phyloP scores from a whole-genome alignment of 2,888 invertebrate genomes.

The Caenorhabditis japonica region DNA sequence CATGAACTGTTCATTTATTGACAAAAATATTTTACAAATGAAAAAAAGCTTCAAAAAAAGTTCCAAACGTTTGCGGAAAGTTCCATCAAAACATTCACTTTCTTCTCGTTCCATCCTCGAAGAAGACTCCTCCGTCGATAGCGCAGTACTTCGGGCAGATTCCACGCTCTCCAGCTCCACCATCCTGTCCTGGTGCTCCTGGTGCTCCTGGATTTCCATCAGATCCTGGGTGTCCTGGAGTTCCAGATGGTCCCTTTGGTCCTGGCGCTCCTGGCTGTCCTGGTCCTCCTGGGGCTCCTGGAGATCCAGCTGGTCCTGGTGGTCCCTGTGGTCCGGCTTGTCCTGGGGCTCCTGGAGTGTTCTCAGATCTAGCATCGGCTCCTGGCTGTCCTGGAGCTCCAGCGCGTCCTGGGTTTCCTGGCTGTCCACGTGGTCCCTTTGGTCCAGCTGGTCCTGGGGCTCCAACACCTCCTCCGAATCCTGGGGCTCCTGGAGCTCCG shows the following conservation, averaged over 20 bases:
- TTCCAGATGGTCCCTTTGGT: conserved; percentile 61
- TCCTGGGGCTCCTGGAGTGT: conserved; percentile 59
- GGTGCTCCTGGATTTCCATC: conserved; percentile 61
- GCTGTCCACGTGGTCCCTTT: conserved; percentile 55
- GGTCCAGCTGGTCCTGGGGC: conserved; percentile 60
- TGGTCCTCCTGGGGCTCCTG: conserved; percentile 58
- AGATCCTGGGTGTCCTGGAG: conserved; percentile 60
- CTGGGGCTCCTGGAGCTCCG: conserved; percentile 65
- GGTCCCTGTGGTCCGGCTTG: conserved; percentile 55
- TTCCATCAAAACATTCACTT: no score
- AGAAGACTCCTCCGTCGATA: not conserved
- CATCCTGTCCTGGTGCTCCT: conserved; percentile 61
- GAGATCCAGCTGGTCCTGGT: conserved; percentile 57
- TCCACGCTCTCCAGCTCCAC: conserved; percentile 48
- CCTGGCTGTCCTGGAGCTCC: conserved; percentile 68
- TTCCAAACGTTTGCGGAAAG: no score
- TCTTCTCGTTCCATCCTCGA: no score
- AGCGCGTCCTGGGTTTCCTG: conserved; percentile 56
- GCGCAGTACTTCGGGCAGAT: no score
- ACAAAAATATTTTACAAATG: no score
- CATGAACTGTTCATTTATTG: no score
- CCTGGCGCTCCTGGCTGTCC: conserved; percentile 61
- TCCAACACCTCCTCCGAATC: conserved; percentile 58
- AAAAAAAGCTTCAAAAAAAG: no score
- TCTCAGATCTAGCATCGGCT: conserved; percentile 41